phyloP scores from a whole-genome alignment of 2,797 vertebrate genomes.

The Sciurus carolinensis region DNA sequence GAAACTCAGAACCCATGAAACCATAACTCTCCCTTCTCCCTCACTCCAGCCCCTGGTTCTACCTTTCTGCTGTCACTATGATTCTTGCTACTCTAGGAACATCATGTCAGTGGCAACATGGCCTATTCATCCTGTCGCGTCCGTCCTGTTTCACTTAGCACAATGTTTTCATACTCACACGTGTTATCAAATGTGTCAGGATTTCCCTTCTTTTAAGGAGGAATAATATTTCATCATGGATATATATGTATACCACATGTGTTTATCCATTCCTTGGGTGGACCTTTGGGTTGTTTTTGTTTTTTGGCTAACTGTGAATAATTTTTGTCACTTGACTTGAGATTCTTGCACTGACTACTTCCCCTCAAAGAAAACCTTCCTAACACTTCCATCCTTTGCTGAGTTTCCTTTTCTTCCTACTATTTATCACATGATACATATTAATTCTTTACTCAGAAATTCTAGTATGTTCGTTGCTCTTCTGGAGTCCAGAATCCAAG shows the following conservation, averaged over 20 bases:
- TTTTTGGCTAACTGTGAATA: neutral
- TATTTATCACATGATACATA: neutral
- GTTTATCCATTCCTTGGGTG: neutral
- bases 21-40: neutral
- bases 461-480: neutral
- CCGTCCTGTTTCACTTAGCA: neutral
- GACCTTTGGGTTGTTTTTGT: neutral
- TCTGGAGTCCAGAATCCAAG: neutral
- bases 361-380: neutral
- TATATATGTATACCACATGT: neutral
- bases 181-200: neutral
- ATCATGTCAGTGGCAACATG: neutral
- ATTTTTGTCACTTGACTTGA: neutral
- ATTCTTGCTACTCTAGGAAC: neutral
- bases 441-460: neutral
- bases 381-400: neutral
- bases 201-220: neutral
- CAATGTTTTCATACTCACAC: neutral
- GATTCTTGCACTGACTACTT: neutral
- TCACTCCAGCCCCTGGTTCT: neutral
- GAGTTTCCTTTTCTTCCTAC: neutral
- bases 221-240: neutral
- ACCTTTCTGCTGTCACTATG: neutral
- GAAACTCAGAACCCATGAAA: neutral
- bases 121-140: neutral